Evolutionary conservation across 2,888 invertebrate species (phyloP), one percentile per base, ranked within the genome.

Genomic region (Drosophila pegasa): DNA sequence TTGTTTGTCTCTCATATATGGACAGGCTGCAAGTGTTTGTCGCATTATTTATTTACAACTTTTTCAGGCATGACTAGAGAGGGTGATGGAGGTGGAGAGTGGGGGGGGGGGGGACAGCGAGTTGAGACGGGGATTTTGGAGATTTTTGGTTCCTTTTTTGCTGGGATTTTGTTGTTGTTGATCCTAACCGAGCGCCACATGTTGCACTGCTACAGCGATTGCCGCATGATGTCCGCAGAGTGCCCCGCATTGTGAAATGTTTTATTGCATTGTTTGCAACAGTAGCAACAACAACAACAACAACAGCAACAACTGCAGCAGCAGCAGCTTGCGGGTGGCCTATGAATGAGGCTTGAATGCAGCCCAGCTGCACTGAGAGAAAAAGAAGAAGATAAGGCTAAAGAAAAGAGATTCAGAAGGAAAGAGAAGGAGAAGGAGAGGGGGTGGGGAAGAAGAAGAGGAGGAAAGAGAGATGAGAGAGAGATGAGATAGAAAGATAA

Each of bases 241-340:
- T 48, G 48, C n/a, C 48, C 33, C n/a, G 75, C 74, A 66, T 59
- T 71, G 80, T 61, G 79, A 78, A 78, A 80, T 82, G 83, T 82
- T 80, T 85, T 75, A 80, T 86, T 79, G 80, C 74, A 67, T 61
- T 72, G 56, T 65, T 75, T 62, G 80, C 59, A 59, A 22, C 61
- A 63, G 25, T 43, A 57, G 35, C 47, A 52, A n/a, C 62, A 68
- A 20, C 48, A 47, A n/a, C 35, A 57, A 10, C 27, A 52, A 14
- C 47, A 35, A n/a, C 59, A 65, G 20, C 52, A 56, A 33, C 47
- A 51, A 16, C 59, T 59, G 14, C 50, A 48, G n/a, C 38, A 54
- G 8, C 27, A 56, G 20, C 33, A 61, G 58, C 43, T 67, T 58
- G 77, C 37, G 75, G 71, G 68, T 54, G 66, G 37, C 43, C 31